Percentiles rank a stretch among this genome's conserved stretches.
These are phyloP conservation scores for Vulpes vulpes DNA, from an alignment of 2,113 vertebrate genomes.

Conservation along the genomic window DNA sequence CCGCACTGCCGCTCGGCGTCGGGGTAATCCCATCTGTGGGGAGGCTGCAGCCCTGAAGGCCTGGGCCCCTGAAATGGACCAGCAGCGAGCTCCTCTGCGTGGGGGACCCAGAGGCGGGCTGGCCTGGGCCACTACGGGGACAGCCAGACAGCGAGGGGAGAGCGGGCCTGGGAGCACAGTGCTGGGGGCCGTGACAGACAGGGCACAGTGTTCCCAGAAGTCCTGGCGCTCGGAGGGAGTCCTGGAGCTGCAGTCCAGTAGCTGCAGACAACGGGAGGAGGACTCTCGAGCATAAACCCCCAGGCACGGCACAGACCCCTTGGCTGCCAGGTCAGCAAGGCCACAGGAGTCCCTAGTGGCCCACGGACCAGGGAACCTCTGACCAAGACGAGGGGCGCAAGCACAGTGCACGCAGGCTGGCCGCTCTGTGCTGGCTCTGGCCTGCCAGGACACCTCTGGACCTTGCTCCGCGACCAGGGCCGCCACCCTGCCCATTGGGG, in stretches of 20 bases:
- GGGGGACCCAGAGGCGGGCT: neutral
- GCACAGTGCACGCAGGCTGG: neutral
- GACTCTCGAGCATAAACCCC: rapidly evolving
- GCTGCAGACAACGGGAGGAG: too few species aligned
- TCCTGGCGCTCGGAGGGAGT: too few species aligned
- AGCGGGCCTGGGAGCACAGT: too few species aligned
- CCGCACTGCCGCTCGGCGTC: rapidly evolving
- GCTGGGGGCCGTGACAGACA: rapidly evolving
- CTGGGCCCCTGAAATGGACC: rapidly evolving
- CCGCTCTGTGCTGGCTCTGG: rapidly evolving
- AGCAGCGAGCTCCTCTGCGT: rapidly evolving
- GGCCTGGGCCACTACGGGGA: neutral
- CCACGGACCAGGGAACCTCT: rapidly evolving
- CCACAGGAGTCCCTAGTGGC: rapidly evolving
- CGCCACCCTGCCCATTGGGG: rapidly evolving
- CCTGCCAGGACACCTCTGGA: neutral
- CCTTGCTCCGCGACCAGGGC: rapidly evolving
- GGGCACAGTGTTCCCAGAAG: rapidly evolving
- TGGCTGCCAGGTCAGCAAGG: rapidly evolving
- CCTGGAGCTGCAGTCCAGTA: too few species aligned
- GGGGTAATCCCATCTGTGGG: rapidly evolving
- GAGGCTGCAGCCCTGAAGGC: neutral
- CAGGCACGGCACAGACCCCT: neutral
- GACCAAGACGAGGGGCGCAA: rapidly evolving
- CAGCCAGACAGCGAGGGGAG: rapidly evolving